These are phyloP conservation scores for Dicranocentrus wangi DNA, from an alignment of 2,888 invertebrate species.

Conservation along the genomic window DNA sequence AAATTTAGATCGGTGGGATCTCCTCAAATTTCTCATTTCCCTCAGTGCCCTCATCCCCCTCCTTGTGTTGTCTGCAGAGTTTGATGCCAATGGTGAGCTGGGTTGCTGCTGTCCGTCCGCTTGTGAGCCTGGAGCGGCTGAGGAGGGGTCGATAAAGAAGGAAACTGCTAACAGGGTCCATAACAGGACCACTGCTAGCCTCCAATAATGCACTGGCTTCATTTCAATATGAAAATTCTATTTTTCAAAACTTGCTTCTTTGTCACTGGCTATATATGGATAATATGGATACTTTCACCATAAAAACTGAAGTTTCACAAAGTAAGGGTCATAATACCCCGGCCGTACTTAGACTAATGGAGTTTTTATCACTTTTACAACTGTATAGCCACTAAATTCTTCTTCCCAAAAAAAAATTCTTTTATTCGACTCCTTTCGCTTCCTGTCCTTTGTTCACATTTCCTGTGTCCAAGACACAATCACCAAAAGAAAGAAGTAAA, in stretches of 20 bases:
- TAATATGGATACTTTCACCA: constrained; percentile 30
- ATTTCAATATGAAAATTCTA: no score
- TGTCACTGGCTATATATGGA: no score
- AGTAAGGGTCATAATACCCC: not conserved
- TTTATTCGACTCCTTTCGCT: constrained; percentile 40
- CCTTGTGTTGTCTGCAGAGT: constrained; percentile 3
- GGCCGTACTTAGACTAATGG: not conserved
- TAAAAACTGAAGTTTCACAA: not conserved
- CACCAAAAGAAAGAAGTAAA: not conserved
- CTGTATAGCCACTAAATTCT: no score
- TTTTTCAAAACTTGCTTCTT: not conserved
- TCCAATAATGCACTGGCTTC: constrained; percentile 61
- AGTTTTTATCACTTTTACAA: no score
- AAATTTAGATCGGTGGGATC: constrained; percentile 69
- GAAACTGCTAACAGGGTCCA: constrained; percentile 53
- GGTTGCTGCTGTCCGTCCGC: no score
- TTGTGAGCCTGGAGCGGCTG: constrained; percentile 49
- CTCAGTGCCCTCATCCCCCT: constrained; percentile 54
- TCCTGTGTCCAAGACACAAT: constrained; percentile 49
- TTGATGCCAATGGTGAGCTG: no score
- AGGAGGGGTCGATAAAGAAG: constrained; percentile 47
- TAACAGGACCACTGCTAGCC: constrained; percentile 59
- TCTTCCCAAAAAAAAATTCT: not conserved
- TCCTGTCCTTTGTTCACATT: constrained; percentile 61
- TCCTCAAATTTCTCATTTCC: constrained; percentile 62